A percentile compares a stretch with the other conserved stretches of the same genome.
Evolutionary conservation across 2,113 vertebrate species (phyloP).

Genomic region (Phainopepla nitens): DNA sequence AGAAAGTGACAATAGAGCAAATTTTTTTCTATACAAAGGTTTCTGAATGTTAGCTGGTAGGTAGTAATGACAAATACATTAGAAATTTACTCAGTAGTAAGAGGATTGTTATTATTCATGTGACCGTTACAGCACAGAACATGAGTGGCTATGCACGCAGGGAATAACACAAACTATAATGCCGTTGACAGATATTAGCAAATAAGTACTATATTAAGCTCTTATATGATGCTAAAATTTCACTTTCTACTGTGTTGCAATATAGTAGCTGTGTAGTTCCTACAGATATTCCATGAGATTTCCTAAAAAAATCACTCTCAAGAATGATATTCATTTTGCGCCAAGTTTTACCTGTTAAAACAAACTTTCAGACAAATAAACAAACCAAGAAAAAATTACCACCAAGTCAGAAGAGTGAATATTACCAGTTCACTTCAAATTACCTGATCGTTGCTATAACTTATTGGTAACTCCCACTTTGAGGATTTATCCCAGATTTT

Average conservation of each 20-base stretch:
- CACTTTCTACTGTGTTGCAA: neutral
- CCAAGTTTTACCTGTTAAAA: neutral
- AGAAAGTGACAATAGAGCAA: neutral
- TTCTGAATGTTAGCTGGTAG: neutral
- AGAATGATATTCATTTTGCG: neutral
- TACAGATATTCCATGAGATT: neutral
- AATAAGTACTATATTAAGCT: neutral
- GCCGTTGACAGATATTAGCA: neutral
- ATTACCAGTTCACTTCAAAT: neutral
- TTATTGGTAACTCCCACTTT: neutral
- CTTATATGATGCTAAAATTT: neutral
- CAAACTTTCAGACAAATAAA: neutral
- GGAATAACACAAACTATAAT: neutral
- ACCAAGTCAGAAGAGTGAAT: neutral
- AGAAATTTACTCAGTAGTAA: neutral
- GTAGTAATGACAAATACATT: neutral
- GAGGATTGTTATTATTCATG: neutral
- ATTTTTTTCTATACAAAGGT: neutral
- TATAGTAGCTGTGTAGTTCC: neutral
- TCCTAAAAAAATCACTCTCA: neutral
- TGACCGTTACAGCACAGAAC: neutral
- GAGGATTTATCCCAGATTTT: neutral
- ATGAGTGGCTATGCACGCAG: neutral
- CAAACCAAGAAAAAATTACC: accelerated
- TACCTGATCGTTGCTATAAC: neutral